Evolutionary conservation across 2,888 invertebrate genomes (phyloP).

Genomic region (Cephus runcator): DNA sequence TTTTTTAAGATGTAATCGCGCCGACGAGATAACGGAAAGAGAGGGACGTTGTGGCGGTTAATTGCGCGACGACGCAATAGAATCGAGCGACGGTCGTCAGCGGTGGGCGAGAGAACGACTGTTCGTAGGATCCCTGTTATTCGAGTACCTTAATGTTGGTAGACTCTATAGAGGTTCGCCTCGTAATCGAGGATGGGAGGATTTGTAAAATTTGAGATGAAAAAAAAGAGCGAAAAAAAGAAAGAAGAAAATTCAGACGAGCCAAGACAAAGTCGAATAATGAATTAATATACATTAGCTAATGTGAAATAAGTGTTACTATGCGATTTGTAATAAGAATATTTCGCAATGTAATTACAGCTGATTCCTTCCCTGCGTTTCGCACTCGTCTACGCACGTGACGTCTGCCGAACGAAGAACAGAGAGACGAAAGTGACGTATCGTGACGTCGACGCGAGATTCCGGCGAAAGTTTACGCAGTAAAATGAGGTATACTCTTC

Average conservation of each 20-base stretch:
- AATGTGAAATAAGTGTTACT: constrained; percentile 54
- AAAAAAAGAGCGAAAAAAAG: background rate
- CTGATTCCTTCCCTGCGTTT: constrained; percentile 32
- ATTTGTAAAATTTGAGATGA: constrained; percentile 17
- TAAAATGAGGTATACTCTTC: background rate
- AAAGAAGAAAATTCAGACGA: constrained; percentile 6
- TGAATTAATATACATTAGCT: constrained; percentile 39
- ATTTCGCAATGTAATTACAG: constrained; percentile 27
- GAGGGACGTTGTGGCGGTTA: background rate
- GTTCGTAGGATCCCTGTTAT: constrained; percentile 34
- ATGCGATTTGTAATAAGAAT: constrained; percentile 44
- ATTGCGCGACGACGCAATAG: background rate
- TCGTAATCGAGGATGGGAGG: constrained; percentile 41
- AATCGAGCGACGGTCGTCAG: background rate
- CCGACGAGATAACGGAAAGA: background rate
- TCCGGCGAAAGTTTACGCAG: background rate
- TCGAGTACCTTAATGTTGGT: constrained; percentile 45
- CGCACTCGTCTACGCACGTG: constrained; percentile 8
- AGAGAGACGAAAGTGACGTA: background rate
- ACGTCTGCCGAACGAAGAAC: constrained; percentile 10
- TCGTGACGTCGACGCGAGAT: background rate
- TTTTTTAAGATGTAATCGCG: background rate
- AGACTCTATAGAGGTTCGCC: constrained; percentile 37
- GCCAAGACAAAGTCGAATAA: constrained; percentile 21
- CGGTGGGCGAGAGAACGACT: constrained; percentile 17